phyloP scores from a whole-genome alignment of 2,888 invertebrate species.

The Caenorhabditis sp. region DNA sequence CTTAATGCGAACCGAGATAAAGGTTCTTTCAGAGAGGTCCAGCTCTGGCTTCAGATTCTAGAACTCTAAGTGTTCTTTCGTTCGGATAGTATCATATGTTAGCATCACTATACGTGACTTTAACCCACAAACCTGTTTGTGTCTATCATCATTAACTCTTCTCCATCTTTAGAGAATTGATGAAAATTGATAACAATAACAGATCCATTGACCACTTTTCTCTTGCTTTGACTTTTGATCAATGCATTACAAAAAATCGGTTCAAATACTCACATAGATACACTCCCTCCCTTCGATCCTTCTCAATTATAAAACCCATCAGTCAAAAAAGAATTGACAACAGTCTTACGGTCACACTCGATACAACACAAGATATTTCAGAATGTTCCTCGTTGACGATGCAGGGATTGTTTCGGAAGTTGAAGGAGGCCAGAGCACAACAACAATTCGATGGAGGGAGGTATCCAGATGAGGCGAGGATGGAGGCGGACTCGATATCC shows the following conservation, averaged over 20 bases:
- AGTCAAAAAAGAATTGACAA: slow-evolving; percentile 26
- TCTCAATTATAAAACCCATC: slow-evolving; percentile 43
- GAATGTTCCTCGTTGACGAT: slow-evolving; percentile 43
- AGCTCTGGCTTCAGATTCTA: too few species aligned
- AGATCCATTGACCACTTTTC: slow-evolving; percentile 40
- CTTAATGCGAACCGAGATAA: too few species aligned
- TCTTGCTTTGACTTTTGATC: slow-evolving; percentile 18
- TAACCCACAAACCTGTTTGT: slow-evolving; percentile 21
- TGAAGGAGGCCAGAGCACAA: slow-evolving; percentile 25
- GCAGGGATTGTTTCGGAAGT: slow-evolving; percentile 44
- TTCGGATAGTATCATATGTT: not conserved
- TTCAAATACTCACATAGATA: slow-evolving; percentile 25
- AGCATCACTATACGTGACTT: slow-evolving; percentile 3
- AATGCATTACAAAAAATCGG: slow-evolving; percentile 31
- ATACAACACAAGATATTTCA: slow-evolving; percentile 2
- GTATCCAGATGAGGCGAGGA: slow-evolving; percentile 45
- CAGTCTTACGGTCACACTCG: not conserved
- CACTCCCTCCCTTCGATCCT: not conserved
- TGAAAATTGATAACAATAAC: slow-evolving; percentile 36
- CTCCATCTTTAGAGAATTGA: not conserved
- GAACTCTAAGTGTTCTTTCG: not conserved
- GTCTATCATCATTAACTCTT: slow-evolving; percentile 3
- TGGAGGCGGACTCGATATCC: slow-evolving; percentile 43
- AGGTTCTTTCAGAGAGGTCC: too few species aligned
- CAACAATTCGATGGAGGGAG: not conserved